Conservation (phyloP, 2,888 invertebrate genomes). For the Euclidia mi region DNA sequence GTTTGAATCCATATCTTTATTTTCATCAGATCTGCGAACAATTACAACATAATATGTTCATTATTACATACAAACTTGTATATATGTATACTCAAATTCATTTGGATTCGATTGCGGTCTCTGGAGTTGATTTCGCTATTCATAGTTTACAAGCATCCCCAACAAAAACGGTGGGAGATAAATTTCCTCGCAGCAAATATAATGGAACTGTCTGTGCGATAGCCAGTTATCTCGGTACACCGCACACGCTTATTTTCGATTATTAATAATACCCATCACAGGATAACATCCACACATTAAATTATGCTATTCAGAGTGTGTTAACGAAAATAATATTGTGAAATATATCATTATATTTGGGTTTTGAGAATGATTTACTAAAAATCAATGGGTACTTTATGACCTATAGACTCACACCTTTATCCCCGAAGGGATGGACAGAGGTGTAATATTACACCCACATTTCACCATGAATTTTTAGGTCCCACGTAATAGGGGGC, state of each 20-base stretch:
- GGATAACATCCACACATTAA: conserved; percentile 10
- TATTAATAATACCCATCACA: conserved; percentile 59
- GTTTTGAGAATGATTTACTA: background rate
- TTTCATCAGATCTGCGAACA: conserved; percentile 66
- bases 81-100: conserved; percentile 49
- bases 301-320: background rate
- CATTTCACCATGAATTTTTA: too few species aligned
- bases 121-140: conserved; percentile 73
- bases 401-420: too few species aligned
- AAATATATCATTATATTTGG: too few species aligned
- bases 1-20: conserved; percentile 45
- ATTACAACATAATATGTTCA: conserved; percentile 45
- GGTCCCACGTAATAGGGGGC: too few species aligned
- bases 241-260: conserved; percentile 61
- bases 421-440: too few species aligned
- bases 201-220: conserved; percentile 70
- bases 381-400: background rate
- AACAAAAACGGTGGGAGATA: conserved; percentile 74
- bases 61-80: conserved; percentile 46
- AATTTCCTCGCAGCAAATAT: conserved; percentile 74
- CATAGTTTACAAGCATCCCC: conserved; percentile 72
- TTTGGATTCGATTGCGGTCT: conserved; percentile 55
- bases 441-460: too few species aligned
- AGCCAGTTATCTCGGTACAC: conserved; percentile 68
- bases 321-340: too few species aligned